Conservation (phyloP, 2,113 vertebrate genomes). For the Vulpes vulpes region DNA sequence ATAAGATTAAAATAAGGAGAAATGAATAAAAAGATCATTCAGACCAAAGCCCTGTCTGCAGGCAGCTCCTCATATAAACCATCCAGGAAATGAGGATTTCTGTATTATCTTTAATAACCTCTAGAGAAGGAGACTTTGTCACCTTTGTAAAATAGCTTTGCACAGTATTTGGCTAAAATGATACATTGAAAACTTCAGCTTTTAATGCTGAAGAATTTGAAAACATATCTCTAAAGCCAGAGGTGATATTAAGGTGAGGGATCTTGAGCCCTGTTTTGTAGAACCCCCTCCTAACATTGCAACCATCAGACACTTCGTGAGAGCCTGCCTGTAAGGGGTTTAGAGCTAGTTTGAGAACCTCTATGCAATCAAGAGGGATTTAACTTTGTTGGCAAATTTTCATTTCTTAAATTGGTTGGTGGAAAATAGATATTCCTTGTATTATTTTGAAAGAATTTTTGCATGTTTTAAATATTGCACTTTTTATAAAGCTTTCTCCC, state of each 20-base stretch:
- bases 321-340: neutral
- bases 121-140: slow-evolving; percentile 54
- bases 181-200: slow-evolving; percentile 8
- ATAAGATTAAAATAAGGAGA: slow-evolving; percentile 68
- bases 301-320: neutral
- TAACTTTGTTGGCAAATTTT: neutral
- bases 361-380: neutral
- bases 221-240: slow-evolving; percentile 47
- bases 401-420: neutral
- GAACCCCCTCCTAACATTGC: neutral
- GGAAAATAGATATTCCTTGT: neutral
- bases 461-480: neutral
- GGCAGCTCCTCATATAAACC: neutral
- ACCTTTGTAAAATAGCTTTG: slow-evolving; percentile 50
- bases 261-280: neutral
- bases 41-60: slow-evolving; percentile 52
- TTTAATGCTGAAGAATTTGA: slow-evolving; percentile 50
- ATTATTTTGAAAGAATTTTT: slow-evolving; percentile 1
- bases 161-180: slow-evolving; percentile 22
- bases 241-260: slow-evolving; percentile 16
- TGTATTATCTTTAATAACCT: slow-evolving; percentile 52
- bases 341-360: neutral
- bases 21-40: slow-evolving; percentile 66
- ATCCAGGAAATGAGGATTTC: slow-evolving; percentile 18
- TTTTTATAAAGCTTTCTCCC: neutral